These are phyloP conservation scores for Oryzias melastigma DNA, from an alignment of 2,113 vertebrate species.

Conservation along the genomic window DNA sequence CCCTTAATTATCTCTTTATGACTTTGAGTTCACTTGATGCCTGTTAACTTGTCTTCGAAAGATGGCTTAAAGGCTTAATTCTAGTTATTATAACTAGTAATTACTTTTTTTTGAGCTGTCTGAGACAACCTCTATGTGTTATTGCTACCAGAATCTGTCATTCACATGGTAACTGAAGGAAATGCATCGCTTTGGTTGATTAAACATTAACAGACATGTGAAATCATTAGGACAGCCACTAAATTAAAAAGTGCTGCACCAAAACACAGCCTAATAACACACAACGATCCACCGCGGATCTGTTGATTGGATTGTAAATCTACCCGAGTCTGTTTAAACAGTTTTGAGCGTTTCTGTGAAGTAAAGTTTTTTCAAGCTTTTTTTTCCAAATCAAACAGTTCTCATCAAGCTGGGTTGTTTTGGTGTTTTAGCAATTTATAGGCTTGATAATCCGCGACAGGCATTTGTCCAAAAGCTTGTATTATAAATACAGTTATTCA, in stretches of 20 bases:
- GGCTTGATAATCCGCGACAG: neutral
- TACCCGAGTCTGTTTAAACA: neutral
- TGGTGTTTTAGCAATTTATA: neutral
- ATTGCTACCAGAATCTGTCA: slow-evolving; percentile 1
- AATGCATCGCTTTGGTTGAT: slow-evolving; percentile 7
- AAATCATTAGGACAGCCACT: slow-evolving; percentile 2
- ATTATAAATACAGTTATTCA: too few relatives aligned
- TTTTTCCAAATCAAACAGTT: neutral
- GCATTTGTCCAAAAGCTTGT: too few relatives aligned
- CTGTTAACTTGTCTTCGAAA: neutral
- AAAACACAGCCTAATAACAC: neutral
- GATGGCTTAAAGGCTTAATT: slow-evolving; percentile 1
- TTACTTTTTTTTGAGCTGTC: neutral
- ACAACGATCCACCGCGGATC: slow-evolving; percentile 1
- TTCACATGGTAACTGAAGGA: neutral
- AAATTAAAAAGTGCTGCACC: slow-evolving; percentile 6
- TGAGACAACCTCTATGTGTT: neutral
- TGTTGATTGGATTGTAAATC: neutral
- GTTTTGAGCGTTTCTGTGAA: slow-evolving; percentile 3
- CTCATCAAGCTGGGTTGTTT: neutral
- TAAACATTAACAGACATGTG: slow-evolving; percentile 13
- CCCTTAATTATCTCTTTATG: slow-evolving; percentile 15
- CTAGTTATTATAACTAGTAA: neutral
- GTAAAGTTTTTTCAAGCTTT: neutral
- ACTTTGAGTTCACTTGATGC: slow-evolving; percentile 27